A percentile compares a stretch with the other conserved stretches of the same genome.
Evolutionary conservation across 2,888 invertebrate species (phyloP).

Genomic region (Torymus texanus): DNA sequence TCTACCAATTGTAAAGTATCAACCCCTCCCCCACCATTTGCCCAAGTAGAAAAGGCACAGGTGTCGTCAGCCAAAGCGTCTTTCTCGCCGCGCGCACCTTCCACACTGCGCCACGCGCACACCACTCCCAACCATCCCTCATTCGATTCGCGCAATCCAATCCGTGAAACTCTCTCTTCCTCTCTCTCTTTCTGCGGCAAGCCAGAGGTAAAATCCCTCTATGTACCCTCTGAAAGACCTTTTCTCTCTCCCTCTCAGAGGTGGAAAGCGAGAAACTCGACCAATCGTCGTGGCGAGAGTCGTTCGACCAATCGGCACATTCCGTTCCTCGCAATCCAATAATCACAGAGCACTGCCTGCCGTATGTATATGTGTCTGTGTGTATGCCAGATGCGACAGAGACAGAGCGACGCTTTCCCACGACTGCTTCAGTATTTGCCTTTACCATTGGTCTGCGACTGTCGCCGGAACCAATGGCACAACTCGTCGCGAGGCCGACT

Average conservation of each 20-base stretch:
- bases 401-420: slow-evolving; percentile 61
- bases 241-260: neutral
- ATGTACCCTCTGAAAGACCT: too few relatives aligned
- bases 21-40: too few relatives aligned
- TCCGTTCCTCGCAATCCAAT: slow-evolving; percentile 49
- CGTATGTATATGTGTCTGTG: neutral
- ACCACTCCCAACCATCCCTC: slow-evolving; percentile 10
- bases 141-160: slow-evolving; percentile 7
- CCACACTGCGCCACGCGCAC: too few relatives aligned
- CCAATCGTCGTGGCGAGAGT: slow-evolving; percentile 62
- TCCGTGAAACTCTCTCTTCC: slow-evolving; percentile 16
- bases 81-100: neutral
- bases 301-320: slow-evolving; percentile 37
- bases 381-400: slow-evolving; percentile 43
- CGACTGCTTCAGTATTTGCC: slow-evolving; percentile 67
- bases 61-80: slow-evolving; percentile 7
- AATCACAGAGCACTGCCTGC: too few relatives aligned
- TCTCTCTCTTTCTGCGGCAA: slow-evolving; percentile 7
- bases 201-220: slow-evolving; percentile 30
- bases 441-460: slow-evolving; percentile 73
- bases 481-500: slow-evolving; percentile 63
- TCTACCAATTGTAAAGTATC: too few relatives aligned
- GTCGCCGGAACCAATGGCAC: slow-evolving; percentile 74
- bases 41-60: slow-evolving; percentile 29
- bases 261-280: slow-evolving; percentile 48